These are phyloP conservation scores for Apistogramma diplotaenia DNA, from an alignment of 2,113 vertebrate species.

Conservation along the genomic window DNA sequence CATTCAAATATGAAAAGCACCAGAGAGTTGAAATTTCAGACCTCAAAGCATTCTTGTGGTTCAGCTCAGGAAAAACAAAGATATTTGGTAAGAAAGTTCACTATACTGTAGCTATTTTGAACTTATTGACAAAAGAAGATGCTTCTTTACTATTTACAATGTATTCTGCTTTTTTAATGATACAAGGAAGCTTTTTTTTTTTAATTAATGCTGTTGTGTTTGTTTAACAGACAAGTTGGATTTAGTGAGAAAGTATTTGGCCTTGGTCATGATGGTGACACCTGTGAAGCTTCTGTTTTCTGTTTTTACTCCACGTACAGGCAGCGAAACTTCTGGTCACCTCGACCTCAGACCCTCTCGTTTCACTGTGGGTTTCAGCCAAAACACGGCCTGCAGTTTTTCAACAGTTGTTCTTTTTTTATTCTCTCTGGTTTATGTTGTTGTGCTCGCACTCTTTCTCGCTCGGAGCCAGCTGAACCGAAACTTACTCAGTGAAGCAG, in stretches of 20 bases:
- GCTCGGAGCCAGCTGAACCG: not conserved
- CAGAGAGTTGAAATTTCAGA: not conserved
- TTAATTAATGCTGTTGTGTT: not conserved
- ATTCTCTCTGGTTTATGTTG: not conserved
- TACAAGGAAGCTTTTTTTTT: too few relatives aligned
- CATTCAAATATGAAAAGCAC: not conserved
- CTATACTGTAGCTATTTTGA: not conserved
- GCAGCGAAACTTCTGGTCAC: not conserved
- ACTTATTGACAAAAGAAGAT: not conserved
- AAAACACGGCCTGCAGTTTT: not conserved
- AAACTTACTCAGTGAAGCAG: not conserved
- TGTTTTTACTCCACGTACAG: not conserved
- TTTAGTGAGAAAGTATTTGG: not conserved
- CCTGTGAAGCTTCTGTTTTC: not conserved
- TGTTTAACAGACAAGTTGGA: not conserved
- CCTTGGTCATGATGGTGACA: not conserved
- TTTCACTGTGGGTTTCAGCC: not conserved
- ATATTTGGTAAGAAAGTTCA: not conserved
- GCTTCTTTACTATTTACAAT: not conserved
- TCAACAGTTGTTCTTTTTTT: not conserved
- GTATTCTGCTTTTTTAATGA: not conserved
- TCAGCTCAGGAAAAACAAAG: constrained; percentile 14
- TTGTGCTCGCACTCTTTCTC: not conserved
- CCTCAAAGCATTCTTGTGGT: constrained; percentile 33
- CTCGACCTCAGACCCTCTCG: not conserved